These are phyloP conservation scores for Pitangus sulphuratus DNA, from an alignment of 2,797 vertebrate species.

Conservation along the genomic window DNA sequence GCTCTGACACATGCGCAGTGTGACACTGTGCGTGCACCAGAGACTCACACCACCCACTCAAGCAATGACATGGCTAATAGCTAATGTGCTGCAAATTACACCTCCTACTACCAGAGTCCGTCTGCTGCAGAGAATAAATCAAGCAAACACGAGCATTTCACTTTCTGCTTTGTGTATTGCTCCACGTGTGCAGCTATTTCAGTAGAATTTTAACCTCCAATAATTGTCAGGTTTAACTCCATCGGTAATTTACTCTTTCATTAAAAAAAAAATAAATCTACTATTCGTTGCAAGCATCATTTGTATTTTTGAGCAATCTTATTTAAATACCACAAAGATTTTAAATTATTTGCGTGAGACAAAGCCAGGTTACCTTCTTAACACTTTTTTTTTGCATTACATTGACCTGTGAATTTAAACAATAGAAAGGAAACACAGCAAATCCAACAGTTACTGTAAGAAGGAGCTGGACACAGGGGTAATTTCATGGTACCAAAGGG, in stretches of 20 bases:
- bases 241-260: neutral
- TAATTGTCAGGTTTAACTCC: slow-evolving; percentile 10
- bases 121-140: slow-evolving; percentile 60
- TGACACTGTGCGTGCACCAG: slow-evolving; percentile 48
- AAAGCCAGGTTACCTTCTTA: neutral
- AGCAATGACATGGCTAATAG: slow-evolving; percentile 62
- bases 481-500: neutral
- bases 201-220: neutral
- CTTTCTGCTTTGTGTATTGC: slow-evolving; percentile 18
- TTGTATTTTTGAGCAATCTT: neutral
- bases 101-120: slow-evolving; percentile 37
- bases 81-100: slow-evolving; percentile 69
- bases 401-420: neutral
- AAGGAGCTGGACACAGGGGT: neutral
- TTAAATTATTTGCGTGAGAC: neutral
- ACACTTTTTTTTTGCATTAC: neutral
- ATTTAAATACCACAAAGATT: neutral
- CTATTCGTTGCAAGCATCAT: neutral
- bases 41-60: slow-evolving; percentile 58
- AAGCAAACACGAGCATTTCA: neutral
- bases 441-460: neutral
- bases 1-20: slow-evolving; percentile 78
- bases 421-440: neutral
- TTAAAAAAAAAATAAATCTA: neutral
- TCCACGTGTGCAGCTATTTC: slow-evolving; percentile 20